Evolutionary conservation across 1,140 invertebrate genomes (phyloP).

Genomic region (Drosophila jambulina): DNA sequence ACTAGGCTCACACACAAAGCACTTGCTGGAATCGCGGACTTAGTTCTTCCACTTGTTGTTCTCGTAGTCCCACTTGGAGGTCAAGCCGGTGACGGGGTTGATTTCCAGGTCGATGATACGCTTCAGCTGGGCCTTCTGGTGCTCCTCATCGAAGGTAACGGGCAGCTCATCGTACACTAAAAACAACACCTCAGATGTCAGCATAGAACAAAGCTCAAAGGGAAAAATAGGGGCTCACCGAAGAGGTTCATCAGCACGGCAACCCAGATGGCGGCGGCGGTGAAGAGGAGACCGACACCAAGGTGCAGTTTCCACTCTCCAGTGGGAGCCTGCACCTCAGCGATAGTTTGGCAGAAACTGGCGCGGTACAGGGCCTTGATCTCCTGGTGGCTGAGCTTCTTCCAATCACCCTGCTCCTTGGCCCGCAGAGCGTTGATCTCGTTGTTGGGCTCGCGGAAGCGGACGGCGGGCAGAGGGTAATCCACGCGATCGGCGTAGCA

Average conservation of each 20-base stretch:
- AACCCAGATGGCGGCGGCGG: conserved; percentile 89
- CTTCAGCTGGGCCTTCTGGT: conserved; percentile 91
- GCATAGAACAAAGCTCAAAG: background rate
- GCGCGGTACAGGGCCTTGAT: conserved; percentile 97
- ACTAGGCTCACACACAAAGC: conserved; percentile 73
- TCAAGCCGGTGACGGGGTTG: conserved; percentile 91
- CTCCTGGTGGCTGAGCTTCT: conserved; percentile 93
- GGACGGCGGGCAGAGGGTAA: conserved; percentile 95
- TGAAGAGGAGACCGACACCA: conserved; percentile 87
- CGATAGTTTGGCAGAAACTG: conserved; percentile 96
- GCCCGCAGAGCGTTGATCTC: conserved; percentile 90
- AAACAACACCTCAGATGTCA: background rate
- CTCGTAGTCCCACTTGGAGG: conserved; percentile 90
- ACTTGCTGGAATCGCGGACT: conserved; percentile 67
- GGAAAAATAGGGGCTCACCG: conserved; percentile 87
- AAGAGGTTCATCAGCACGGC: conserved; percentile 90
- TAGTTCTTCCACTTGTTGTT: conserved; percentile 89
- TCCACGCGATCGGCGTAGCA: conserved; percentile 92
- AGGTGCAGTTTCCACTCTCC: conserved; percentile 95
- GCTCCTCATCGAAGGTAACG: conserved; percentile 90
- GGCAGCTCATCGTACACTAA: conserved; percentile 92
- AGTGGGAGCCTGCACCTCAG: conserved; percentile 94
- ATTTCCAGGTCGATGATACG: conserved; percentile 92
- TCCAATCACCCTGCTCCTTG: conserved; percentile 99
- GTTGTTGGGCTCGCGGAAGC: conserved; percentile 90